Base-by-base conservation (phyloP, 2,113 vertebrate genomes). In the Terrapene triunguis region DNA sequence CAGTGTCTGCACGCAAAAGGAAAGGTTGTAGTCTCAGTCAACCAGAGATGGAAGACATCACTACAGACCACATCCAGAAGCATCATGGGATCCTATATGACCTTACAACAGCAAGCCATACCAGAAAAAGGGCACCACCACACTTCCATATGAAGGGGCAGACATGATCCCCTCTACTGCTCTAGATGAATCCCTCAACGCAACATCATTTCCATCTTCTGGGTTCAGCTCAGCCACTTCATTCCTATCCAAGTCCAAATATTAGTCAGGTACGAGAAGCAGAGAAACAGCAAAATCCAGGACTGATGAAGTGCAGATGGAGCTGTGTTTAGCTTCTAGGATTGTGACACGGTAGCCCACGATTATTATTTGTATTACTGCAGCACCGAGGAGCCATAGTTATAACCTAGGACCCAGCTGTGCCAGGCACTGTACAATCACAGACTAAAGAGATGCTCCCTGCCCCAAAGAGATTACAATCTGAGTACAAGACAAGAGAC, bases 311-410 rank as follows among this genome's bases (percentile, higher is more conserved):
- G 13, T 87, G 65, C 29, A 53, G 24, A 0, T 1, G 80, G 21
- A 76, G 3, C 29, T 1, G 8, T 2, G 6, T 4, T 8, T 38
- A 50, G 50, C 2, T 27, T 32, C 44, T 19, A 21, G 50, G 72
- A n/a, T 57, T 24, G 0, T 10, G 25, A 32, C 6, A 6, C 22
- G 1, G 50, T 51, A 86, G 79, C 22, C 14, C 19, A 10, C 0
- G 0, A 51, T 54, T 5, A 59, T 50, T 48, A 14, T 8, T 13
- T 81, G 50, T 42, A 47, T 78, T 47, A 78, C 42, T 7, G 25
- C 24, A 47, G 38, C 74, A 76, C 24, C 6, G 4, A 78, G 25
- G 24, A 78, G 74, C 24, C 74, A 27, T 5, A 6, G 42, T 44
- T 16, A 47, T 6, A 47, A 47, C 10, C 24, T 47, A 78, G 74